Evolutionary conservation across 2,888 invertebrate species (phyloP), one percentile per base, ranked within the genome.

Genomic region (Danaus chrysippus): DNA sequence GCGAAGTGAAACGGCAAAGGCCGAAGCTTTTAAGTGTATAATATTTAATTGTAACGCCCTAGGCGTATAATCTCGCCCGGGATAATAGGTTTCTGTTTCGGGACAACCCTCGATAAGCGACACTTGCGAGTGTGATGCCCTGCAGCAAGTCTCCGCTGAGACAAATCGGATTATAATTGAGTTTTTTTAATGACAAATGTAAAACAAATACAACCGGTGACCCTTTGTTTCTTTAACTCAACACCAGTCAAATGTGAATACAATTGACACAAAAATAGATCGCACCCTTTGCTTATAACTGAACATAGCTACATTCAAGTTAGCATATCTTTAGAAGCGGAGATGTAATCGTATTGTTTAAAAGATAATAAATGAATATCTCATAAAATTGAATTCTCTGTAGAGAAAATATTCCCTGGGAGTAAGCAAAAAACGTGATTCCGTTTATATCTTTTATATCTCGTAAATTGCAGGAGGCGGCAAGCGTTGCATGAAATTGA

Each of bases 31-130:
- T 91, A 91, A 91, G 89, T 91, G 91, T 91, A 91, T 91, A 91
- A 91, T 91, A 91, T 91, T 91, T 91, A 91, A 91, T 91, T 91
- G 91, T 91, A 84, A 90, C 88, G 91, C 91, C 91, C 90, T 89
- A 87, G 91, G 91, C 91, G 91, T 82, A 91, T 91, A 91, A 91
- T 91, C 91, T 90, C 91, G 84, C 91, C 91, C 84, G 86, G 85
- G 91, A 91, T 91, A 91, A 91, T 91, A 91, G 91, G 91, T 91
- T 91, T 91, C 91, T 90, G 87, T 90, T 89, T 86, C 84, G 89
- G 83, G 80, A 85, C 87, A 89, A 87, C 91, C 89, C 91, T 87
- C 88, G 73, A 78, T 76, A 81, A 84, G 76, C 83, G 90, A 91
- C 90, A 91, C 87, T 87, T 85, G 84, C 73, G 82, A 83, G 86